Evolutionary conservation across 2,113 vertebrate species (phyloP).

Genomic region (Malurus alboscapulatus): DNA sequence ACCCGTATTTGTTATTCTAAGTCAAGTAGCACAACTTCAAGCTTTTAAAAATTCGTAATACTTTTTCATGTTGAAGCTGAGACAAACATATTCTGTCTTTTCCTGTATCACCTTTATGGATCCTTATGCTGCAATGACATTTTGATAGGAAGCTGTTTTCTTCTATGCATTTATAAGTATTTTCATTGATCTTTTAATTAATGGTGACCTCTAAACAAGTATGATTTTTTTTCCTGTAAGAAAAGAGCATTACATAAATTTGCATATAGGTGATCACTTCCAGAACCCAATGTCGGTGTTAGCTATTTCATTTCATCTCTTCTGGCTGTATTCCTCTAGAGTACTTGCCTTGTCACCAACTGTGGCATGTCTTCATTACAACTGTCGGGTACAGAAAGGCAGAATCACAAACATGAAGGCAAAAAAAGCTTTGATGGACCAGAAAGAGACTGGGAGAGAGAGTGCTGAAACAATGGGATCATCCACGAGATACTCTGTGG

Average conservation of each 20-base stretch:
- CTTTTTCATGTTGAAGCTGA: constrained; percentile 4
- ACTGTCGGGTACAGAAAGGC: neutral
- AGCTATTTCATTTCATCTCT: neutral
- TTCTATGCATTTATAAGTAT: neutral
- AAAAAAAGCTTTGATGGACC: neutral
- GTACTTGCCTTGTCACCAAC: neutral
- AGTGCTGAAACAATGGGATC: neutral
- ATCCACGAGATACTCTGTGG: neutral
- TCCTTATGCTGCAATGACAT: neutral
- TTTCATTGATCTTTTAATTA: neutral
- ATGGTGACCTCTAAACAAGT: neutral
- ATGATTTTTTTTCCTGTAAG: neutral
- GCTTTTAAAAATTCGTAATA: neutral
- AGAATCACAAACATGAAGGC: neutral
- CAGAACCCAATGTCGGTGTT: neutral
- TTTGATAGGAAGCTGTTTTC: neutral
- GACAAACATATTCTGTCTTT: neutral
- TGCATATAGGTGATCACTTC: neutral
- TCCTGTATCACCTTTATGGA: neutral
- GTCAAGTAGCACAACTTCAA: neutral
- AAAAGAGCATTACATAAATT: neutral
- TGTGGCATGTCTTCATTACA: constrained; percentile 14
- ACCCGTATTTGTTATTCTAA: neutral
- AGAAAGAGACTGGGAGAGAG: neutral
- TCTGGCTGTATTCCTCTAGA: neutral